Evolutionary conservation across 2,888 invertebrate genomes (phyloP).

Genomic region (Rhopalosiphum nymphaeae): DNA sequence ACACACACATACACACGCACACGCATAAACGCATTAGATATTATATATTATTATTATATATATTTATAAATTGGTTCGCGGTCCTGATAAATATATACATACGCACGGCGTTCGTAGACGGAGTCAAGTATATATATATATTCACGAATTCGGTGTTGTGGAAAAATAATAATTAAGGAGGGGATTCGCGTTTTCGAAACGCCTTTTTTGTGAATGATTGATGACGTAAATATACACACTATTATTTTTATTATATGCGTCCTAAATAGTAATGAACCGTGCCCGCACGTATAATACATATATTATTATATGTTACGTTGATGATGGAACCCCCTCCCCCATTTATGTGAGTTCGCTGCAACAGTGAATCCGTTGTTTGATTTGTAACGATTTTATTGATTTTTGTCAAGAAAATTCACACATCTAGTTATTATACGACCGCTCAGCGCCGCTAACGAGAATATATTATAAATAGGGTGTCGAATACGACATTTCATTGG

Average conservation of each 20-base stretch:
- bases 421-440: background rate
- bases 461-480: background rate
- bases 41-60: background rate
- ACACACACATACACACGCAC: background rate
- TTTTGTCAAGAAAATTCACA: slow-evolving; percentile 32
- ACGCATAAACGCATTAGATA: background rate
- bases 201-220: slow-evolving; percentile 61
- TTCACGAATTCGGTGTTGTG: slow-evolving; percentile 37
- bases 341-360: too few species aligned
- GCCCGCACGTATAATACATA: background rate
- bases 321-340: background rate
- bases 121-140: slow-evolving; percentile 16
- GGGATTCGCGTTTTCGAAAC: slow-evolving; percentile 47
- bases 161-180: slow-evolving; percentile 50
- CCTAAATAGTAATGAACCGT: background rate
- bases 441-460: background rate
- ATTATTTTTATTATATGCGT: background rate
- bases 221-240: background rate
- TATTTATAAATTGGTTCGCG: slow-evolving; percentile 20
- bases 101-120: background rate
- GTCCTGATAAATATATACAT: background rate
- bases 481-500: background rate
- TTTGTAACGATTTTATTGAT: slow-evolving; percentile 41
- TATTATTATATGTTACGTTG: background rate
- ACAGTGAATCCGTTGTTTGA: background rate